phyloP scores from a whole-genome alignment of 2,888 invertebrate genomes.

The Campoplex nolae region DNA sequence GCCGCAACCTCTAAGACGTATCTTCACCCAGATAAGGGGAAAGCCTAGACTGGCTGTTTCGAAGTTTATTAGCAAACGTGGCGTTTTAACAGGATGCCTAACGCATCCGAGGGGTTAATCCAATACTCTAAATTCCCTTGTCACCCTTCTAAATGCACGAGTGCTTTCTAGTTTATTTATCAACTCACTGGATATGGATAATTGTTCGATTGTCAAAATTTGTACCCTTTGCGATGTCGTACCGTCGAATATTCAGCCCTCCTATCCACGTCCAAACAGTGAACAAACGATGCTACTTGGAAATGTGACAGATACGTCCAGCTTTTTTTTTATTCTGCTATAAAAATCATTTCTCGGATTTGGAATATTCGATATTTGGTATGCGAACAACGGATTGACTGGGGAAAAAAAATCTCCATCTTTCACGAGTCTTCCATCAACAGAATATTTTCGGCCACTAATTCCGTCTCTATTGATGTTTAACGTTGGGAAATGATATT shows the following conservation, averaged over 20 bases:
- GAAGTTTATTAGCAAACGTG: slow-evolving; percentile 66
- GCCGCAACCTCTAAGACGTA: slow-evolving; percentile 56
- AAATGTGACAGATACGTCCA: neutral
- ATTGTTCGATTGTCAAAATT: slow-evolving; percentile 24
- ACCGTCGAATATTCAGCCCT: neutral
- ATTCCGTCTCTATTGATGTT: neutral
- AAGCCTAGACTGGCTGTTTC: slow-evolving; percentile 44
- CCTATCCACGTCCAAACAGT: neutral
- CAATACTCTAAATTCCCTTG: slow-evolving; percentile 57
- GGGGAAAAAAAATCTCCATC: neutral
- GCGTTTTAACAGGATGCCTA: slow-evolving; percentile 64
- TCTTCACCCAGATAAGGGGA: slow-evolving; percentile 36
- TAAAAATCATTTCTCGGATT: neutral
- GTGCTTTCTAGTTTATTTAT: slow-evolving; percentile 34
- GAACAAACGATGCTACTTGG: neutral
- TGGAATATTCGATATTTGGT: neutral
- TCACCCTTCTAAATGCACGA: slow-evolving; percentile 19
- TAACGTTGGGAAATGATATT: neutral
- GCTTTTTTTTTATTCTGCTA: neutral
- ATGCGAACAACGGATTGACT: neutral
- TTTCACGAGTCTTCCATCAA: neutral
- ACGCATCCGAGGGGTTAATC: slow-evolving; percentile 63
- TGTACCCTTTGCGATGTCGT: neutral
- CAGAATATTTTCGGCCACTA: neutral
- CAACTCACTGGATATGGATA: neutral